Evolutionary conservation across 2,888 invertebrate species (phyloP).

Genomic region (Timema podura): DNA sequence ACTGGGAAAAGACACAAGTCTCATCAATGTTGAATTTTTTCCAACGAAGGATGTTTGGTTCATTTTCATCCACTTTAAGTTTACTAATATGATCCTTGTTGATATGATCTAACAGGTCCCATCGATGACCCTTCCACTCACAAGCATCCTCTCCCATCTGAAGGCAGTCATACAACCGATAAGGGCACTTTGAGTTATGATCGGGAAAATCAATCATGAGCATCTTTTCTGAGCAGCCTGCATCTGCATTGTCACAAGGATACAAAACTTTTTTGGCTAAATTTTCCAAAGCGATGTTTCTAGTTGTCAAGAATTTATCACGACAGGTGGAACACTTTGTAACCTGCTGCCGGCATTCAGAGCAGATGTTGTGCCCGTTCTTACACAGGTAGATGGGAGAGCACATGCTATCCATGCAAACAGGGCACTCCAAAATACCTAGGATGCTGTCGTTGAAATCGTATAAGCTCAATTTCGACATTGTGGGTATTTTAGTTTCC

Average conservation of each 20-base stretch:
- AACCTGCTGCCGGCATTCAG: conserved; percentile 53
- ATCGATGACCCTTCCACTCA: conserved; percentile 19
- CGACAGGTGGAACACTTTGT: conserved; percentile 58
- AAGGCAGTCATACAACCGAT: conserved; percentile 50
- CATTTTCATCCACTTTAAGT: conserved; percentile 11
- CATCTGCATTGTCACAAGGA: conserved; percentile 49
- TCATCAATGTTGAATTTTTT: background rate
- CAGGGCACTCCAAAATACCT: conserved; percentile 57
- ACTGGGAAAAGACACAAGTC: background rate
- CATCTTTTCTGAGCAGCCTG: conserved; percentile 48
- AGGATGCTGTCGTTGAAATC: conserved; percentile 28
- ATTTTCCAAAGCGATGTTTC: conserved; percentile 54
- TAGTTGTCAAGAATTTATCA: conserved; percentile 45
- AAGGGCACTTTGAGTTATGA: conserved; percentile 50
- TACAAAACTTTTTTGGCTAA: conserved; percentile 52
- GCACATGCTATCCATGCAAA: conserved; percentile 59
- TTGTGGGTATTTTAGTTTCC: no score
- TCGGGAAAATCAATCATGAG: conserved; percentile 46
- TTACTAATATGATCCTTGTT: conserved; percentile 12
- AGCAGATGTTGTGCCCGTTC: conserved; percentile 59
- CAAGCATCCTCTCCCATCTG: conserved; percentile 42
- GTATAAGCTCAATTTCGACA: background rate
- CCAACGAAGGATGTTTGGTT: background rate
- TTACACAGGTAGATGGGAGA: conserved; percentile 60
- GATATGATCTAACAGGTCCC: conserved; percentile 13